These are phyloP conservation scores for Papilio xuthus DNA, from an alignment of 1,140 invertebrate species.

Conservation along the genomic window DNA sequence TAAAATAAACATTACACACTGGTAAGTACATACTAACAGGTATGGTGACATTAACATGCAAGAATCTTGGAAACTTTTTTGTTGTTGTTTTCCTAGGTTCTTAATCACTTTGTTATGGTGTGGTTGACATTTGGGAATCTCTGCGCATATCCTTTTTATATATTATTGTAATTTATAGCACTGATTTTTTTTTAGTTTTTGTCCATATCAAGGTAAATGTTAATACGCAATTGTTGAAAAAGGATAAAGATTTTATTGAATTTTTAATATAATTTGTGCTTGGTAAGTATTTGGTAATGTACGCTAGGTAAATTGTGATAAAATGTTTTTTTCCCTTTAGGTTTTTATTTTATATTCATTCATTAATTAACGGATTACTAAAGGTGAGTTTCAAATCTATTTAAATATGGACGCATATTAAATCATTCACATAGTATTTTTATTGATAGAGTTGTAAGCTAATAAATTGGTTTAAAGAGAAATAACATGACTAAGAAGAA, in stretches of 20 bases:
- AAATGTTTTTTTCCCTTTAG: not conserved
- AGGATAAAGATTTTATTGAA: not conserved
- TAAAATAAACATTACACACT: not conserved
- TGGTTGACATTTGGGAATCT: constrained; percentile 1
- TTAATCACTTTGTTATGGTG: not conserved
- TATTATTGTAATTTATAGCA: not conserved
- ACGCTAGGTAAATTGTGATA: not conserved
- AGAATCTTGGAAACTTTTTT: not conserved
- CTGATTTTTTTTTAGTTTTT: not conserved
- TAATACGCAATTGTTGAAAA: not conserved
- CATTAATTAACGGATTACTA: not conserved
- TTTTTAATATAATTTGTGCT: not conserved
- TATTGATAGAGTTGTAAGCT: not conserved
- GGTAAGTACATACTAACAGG: not conserved
- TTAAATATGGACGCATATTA: not conserved
- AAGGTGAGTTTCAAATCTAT: constrained; percentile 10
- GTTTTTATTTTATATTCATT: constrained; percentile 36
- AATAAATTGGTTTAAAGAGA: not conserved
- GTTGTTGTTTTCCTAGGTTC: not conserved
- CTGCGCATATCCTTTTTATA: not conserved
- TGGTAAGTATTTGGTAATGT: not conserved
- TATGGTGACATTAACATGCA: not conserved
- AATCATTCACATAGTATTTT: not conserved
- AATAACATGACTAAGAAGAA: not conserved
- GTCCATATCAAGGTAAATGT: not conserved